Conservation (phyloP, 92 coral and sea anemone species). For the Blastomussa wellsi region DNA sequence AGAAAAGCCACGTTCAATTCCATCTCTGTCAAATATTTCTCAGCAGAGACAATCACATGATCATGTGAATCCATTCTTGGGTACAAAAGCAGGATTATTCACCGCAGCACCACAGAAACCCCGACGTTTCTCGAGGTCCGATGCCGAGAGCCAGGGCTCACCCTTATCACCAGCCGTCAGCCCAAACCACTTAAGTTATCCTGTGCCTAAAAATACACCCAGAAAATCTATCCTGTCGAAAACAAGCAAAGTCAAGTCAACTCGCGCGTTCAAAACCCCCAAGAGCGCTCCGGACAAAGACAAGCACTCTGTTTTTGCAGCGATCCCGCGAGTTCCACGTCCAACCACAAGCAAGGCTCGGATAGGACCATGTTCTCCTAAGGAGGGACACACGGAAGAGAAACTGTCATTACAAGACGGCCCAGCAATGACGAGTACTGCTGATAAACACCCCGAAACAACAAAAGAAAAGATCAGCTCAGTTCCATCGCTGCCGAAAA, state of each 20-base stretch:
- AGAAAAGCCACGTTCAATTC: too few relatives aligned
- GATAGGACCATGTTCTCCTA: not conserved
- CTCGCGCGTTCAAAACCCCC: not conserved
- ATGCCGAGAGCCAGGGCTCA: too few relatives aligned
- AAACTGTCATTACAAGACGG: not conserved
- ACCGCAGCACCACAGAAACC: too few relatives aligned
- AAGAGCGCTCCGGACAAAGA: not conserved
- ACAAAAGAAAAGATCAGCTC: too few relatives aligned
- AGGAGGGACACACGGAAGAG: not conserved
- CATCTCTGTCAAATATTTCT: too few relatives aligned
- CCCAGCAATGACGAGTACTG: not conserved
- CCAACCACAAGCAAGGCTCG: not conserved
- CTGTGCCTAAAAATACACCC: too few relatives aligned
- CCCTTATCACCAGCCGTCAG: too few relatives aligned
- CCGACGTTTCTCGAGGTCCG: too few relatives aligned
- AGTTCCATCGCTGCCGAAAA: not conserved
- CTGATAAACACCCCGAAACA: not conserved
- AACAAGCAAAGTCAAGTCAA: not conserved
- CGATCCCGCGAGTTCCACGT: not conserved
- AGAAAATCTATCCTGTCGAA: not conserved
- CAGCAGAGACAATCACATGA: too few relatives aligned
- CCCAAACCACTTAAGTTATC: too few relatives aligned
- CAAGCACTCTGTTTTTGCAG: not conserved
- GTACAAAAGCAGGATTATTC: too few relatives aligned
- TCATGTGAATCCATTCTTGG: too few relatives aligned